Evolutionary conservation across 2,888 invertebrate species (phyloP).

Genomic region (Hesperia comma): DNA sequence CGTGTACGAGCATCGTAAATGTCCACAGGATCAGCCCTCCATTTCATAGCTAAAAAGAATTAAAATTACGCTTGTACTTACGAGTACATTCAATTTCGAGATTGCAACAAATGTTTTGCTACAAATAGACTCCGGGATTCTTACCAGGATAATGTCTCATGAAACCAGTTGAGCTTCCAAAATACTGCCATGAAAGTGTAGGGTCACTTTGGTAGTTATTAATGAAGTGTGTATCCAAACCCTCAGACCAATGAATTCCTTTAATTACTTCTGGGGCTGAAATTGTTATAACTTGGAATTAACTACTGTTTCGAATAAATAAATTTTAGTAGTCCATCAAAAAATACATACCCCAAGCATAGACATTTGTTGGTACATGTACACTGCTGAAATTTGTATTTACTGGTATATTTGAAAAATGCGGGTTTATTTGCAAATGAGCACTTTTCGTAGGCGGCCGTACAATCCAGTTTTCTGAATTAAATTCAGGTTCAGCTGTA

Average conservation of each 20-base stretch:
- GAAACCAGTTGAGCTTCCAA: conserved; percentile 98
- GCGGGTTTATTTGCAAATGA: conserved; percentile 86
- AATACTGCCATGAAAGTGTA: conserved; percentile 98
- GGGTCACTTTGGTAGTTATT: conserved; percentile 94
- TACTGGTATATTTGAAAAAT: conserved; percentile 91
- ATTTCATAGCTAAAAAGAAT: conserved; percentile 87
- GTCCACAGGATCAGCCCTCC: conserved; percentile 93
- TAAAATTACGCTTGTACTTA: background rate
- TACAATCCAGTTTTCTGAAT: conserved; percentile 78
- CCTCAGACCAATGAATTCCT: conserved; percentile 98
- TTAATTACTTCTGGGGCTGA: conserved; percentile 93
- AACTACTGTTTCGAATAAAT: background rate
- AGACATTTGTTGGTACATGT: conserved; percentile 98
- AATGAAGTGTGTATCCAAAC: conserved; percentile 94
- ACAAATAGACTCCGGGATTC: background rate
- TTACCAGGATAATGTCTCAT: conserved; percentile 98
- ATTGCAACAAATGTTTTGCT: too few relatives aligned
- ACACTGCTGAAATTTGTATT: conserved; percentile 93
- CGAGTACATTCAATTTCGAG: too few relatives aligned
- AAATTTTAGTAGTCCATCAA: background rate
- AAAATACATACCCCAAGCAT: conserved; percentile 88
- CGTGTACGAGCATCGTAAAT: conserved; percentile 97
- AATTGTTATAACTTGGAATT: conserved; percentile 42
- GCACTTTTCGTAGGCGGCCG: conserved; percentile 85
- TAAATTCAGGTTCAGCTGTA: conserved; percentile 81